Evolutionary conservation across 2,888 invertebrate species (phyloP).

Genomic region (Drosophila helvetica): DNA sequence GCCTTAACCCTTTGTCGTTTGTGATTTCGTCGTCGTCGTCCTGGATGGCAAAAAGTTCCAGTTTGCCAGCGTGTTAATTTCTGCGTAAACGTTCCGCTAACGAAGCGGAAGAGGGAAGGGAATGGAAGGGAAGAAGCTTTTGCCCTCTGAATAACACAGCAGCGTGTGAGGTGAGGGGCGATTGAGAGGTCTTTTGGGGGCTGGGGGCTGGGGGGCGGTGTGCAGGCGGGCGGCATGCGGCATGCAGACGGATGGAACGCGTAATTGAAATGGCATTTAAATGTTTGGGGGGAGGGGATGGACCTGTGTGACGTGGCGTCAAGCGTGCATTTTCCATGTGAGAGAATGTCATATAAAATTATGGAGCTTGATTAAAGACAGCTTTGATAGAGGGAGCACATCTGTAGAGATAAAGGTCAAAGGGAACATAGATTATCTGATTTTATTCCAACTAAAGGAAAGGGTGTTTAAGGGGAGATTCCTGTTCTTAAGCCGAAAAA

Average conservation of each 20-base stretch:
- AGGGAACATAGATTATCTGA: background rate
- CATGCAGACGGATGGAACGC: constrained; percentile 38
- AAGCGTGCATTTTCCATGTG: constrained; percentile 35
- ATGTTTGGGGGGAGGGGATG: constrained; percentile 43
- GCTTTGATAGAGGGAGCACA: background rate
- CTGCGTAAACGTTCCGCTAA: constrained; percentile 72
- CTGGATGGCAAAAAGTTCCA: constrained; percentile 42
- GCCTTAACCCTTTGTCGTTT: constrained; percentile 58
- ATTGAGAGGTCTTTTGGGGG: background rate
- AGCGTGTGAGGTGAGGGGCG: background rate
- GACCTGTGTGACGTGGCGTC: constrained; percentile 2
- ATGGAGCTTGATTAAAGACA: constrained; percentile 36
- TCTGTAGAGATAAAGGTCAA: constrained; percentile 7
- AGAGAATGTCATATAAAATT: constrained; percentile 53
- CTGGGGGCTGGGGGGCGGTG: constrained; percentile 22
- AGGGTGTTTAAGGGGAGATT: too few relatives aligned
- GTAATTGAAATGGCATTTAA: constrained; percentile 72
- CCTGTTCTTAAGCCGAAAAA: too few relatives aligned
- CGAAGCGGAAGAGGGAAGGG: constrained; percentile 55
- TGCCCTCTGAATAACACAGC: constrained; percentile 11
- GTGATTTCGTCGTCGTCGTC: constrained; percentile 25
- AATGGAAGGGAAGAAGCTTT: constrained; percentile 37
- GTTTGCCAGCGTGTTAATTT: constrained; percentile 70
- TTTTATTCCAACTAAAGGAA: background rate
- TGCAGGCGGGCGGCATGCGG: background rate